phyloP scores from a whole-genome alignment of 1,140 invertebrate species.

The Euglossa dilemma region DNA sequence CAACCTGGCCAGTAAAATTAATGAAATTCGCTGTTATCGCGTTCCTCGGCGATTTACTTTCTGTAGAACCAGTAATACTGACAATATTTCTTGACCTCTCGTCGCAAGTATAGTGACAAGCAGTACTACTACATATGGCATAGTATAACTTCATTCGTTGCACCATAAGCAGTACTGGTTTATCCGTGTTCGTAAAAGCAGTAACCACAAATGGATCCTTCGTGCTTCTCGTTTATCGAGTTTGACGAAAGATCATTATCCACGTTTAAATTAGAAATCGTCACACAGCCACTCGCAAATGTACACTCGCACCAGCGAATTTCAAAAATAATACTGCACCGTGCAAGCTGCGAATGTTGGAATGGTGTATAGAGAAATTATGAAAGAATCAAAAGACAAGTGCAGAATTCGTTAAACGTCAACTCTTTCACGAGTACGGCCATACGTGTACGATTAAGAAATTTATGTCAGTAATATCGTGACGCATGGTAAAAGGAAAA shows the following conservation, averaged over 20 bases:
- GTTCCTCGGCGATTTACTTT: background rate
- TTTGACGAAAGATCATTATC: background rate
- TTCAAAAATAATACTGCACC: too few species aligned
- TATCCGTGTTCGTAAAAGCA: background rate
- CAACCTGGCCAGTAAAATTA: background rate
- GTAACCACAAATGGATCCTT: background rate
- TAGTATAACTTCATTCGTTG: background rate
- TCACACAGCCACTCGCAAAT: too few species aligned
- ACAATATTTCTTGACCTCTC: background rate
- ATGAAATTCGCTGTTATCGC: background rate
- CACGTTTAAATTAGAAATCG: background rate
- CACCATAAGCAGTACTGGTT: background rate
- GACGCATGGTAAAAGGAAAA: too few species aligned
- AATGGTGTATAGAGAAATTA: too few species aligned
- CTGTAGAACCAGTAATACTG: background rate
- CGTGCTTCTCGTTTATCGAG: background rate
- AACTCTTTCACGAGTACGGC: too few species aligned
- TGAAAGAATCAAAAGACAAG: too few species aligned
- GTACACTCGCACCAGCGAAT: too few species aligned
- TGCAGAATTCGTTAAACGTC: too few species aligned
- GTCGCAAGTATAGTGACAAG: background rate
- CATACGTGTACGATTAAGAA: too few species aligned
- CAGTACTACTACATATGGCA: background rate
- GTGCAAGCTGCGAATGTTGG: too few species aligned
- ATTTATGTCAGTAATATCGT: too few species aligned